Evolutionary conservation across 2,888 invertebrate genomes (phyloP).

Genomic region (Tanypteryx hageni): DNA sequence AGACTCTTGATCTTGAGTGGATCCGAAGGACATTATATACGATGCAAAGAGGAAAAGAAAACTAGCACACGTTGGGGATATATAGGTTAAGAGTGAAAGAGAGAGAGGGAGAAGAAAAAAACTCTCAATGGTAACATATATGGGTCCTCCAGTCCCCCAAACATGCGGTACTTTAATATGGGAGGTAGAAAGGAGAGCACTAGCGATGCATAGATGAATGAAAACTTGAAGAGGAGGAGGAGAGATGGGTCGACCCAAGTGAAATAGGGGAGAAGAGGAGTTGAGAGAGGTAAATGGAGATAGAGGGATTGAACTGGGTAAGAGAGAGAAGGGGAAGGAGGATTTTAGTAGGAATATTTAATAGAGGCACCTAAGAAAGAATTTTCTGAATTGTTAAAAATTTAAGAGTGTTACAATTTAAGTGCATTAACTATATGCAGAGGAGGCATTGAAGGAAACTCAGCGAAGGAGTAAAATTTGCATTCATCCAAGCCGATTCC

Average conservation of each 20-base stretch:
- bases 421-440: too few species aligned
- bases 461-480: too few species aligned
- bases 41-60: not conserved
- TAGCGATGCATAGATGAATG: too few species aligned
- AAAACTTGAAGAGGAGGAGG: too few species aligned
- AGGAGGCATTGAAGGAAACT: too few species aligned
- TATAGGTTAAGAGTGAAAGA: not conserved
- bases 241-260: not conserved
- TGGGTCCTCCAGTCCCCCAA: not conserved
- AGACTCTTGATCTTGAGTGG: not conserved
- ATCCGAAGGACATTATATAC: not conserved
- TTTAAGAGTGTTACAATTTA: too few species aligned
- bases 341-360: too few species aligned
- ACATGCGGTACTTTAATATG: not conserved
- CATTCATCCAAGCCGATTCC: too few species aligned
- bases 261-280: not conserved
- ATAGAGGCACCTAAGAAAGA: too few species aligned
- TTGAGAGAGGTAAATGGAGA: not conserved
- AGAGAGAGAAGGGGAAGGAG: too few species aligned
- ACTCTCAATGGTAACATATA: slow-evolving; percentile 21
- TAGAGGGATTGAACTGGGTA: not conserved
- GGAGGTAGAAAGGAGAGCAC: not conserved
- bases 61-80: not conserved
- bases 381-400: too few species aligned
- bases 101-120: not conserved